Base-by-base conservation (phyloP, 2,113 vertebrate species). In the Tupaia chinensis region DNA sequence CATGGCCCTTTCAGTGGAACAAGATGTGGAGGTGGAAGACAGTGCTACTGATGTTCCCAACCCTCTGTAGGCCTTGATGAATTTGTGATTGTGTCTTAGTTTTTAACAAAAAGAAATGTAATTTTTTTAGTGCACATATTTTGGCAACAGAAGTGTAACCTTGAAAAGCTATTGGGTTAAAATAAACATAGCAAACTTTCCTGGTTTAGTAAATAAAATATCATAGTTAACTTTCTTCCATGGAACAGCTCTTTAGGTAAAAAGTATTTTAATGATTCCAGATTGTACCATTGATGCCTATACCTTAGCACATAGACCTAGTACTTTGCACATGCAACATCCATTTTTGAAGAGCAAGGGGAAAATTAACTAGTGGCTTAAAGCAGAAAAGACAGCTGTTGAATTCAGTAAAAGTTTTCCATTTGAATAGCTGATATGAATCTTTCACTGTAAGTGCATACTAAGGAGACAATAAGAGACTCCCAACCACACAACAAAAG, bases 371-470 rank as follows among this genome's bases (percentile, higher is more conserved):
- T 58, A 87, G 22, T 78, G 84, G 5, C 83, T 90, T 86, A 89
- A 80, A 91, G 63, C 53, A 63, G 53, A 92, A 85, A 73, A 93
- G 68, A 84, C 68, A 94, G 63, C 69, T 95, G 80, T 82, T 91
- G 54, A 78, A 82, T 89, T 94, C 58, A 91, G 20, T 68, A 70
- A 83, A 25, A 34, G 29, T 74, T 82, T 95, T 89, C 61, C 14
- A 95, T 44, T 89, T 95, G 78, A 91, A 97, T 83, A 97, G 60
- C 65, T 76, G 29, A 68, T 87, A n/a, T 44, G 58, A 97, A 92
- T 86, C 68, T 96, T 86, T 95, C 86, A 87, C 56, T 95, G 96
- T 58, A 76, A 96, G 19, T 61, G 14, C 4, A 19, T 85, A 85
- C 76, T 84, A 76, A 92, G 34, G 27, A 63, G 63, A 78, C 53